Percentiles rank a stretch among this genome's conserved stretches.
Conservation (phyloP, 2,113 vertebrate genomes). For the Cryptotis parvus region DNA sequence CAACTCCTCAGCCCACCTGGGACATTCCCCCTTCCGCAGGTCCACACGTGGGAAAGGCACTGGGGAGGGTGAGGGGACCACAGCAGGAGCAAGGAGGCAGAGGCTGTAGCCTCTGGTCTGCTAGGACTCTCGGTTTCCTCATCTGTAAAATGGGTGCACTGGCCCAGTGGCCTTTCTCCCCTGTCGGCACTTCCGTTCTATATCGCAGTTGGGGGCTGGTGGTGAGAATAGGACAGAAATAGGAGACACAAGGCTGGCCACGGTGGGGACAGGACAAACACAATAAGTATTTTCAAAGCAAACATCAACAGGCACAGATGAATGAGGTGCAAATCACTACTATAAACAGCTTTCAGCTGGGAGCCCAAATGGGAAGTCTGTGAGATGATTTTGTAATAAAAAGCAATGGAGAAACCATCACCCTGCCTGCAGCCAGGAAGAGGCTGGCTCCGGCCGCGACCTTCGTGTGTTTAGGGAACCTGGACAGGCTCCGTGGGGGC, state of each 20-base stretch:
- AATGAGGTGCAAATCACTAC: conserved; percentile 65
- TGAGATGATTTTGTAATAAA: conserved; percentile 70
- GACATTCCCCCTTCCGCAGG: not conserved
- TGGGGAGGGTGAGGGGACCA: not conserved
- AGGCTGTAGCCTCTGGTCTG: not conserved
- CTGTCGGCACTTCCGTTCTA: not conserved
- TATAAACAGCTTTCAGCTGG: conserved; percentile 81
- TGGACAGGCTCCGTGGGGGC: not conserved
- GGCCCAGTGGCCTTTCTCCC: not conserved
- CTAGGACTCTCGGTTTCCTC: conserved; percentile 27
- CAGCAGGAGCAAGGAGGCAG: not conserved
- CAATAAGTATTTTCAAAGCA: conserved; percentile 77
- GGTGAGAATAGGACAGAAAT: conserved; percentile 21
- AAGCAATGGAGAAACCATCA: conserved; percentile 53
- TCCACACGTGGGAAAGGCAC: too few relatives aligned
- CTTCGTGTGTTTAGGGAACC: not conserved
- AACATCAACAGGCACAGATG: conserved; percentile 82
- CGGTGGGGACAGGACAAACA: conserved; percentile 77
- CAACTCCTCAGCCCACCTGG: not conserved
- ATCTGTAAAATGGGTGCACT: not conserved
- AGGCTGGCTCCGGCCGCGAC: not conserved
- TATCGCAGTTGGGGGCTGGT: not conserved
- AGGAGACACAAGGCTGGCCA: conserved; percentile 61
- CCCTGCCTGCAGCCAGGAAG: conserved; percentile 25
- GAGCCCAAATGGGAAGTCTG: conserved; percentile 68